Base-by-base conservation (phyloP, 2,888 invertebrate genomes). In the Chironomus riparius region DNA sequence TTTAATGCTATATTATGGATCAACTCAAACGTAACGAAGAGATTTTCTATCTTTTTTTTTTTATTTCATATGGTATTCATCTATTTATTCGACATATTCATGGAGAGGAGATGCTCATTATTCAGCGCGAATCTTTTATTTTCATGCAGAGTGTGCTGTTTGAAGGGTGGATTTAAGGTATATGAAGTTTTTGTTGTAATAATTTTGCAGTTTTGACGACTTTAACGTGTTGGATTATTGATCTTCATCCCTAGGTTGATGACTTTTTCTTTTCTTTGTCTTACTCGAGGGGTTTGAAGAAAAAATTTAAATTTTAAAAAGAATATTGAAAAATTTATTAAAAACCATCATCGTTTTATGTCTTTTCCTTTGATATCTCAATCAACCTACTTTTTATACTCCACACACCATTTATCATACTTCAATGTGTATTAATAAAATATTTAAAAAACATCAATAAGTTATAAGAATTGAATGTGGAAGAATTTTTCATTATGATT, bases 1-100 rank as follows among this genome's bases (percentile, higher is more conserved):
- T 73, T 73, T 73, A 61, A 73, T 73, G 56, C 22, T n/a, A 22
- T 38, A 73, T 15, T 62, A 62, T 62, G 47, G 47, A 62, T 62
- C 61, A 24, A 62, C 65, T 62, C 65, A 65, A 21, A 22, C 22
- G 65, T 21, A 21, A 62, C 18, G 15, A 56, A 15, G 18, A 56
- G 15, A 50, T 48, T n/a, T 50, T 15, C 50, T 15, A 50, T 28
- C 28, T 28, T 28, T 28, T 28, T 38, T 38, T 38, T 38, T 38
- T 38, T 38, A 38, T 38, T 38, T 18, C 56, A 56, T 56, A 18
- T 56, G n/a, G 56, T 15, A 18, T 56, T 15, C 56, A 56, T 56
- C 15, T 56, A 56, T 56, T 18, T 38, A 38, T 38, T 38, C 38
- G 38, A 56, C 18, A 56, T 15, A 56, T 56, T 18, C n/a, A 56